Evolutionary conservation across 2,888 invertebrate species (phyloP).

Genomic region (Synanthedon vespiformis): DNA sequence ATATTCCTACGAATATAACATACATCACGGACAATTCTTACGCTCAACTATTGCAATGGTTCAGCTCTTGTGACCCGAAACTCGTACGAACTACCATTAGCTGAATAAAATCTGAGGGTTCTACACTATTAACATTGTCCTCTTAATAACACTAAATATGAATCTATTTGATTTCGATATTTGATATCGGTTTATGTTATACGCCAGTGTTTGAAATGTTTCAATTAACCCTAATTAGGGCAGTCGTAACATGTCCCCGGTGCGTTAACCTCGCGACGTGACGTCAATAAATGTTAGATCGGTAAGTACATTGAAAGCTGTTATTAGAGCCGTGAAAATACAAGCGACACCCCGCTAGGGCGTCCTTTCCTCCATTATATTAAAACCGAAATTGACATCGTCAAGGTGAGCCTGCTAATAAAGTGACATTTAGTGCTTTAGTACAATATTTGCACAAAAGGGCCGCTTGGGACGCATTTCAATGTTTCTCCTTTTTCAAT

Average conservation of each 20-base stretch:
- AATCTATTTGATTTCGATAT: slow-evolving; percentile 1
- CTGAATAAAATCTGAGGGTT: too few relatives aligned
- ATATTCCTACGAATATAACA: too few relatives aligned
- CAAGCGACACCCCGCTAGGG: slow-evolving; percentile 6
- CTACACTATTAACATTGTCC: too few relatives aligned
- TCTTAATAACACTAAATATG: too few relatives aligned
- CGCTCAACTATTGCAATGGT: too few relatives aligned
- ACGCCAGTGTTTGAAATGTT: slow-evolving; percentile 17
- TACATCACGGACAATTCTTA: too few relatives aligned
- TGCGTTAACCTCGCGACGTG: slow-evolving; percentile 23
- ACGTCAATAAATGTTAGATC: slow-evolving; percentile 16
- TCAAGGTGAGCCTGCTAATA: background rate
- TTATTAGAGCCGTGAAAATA: slow-evolving; percentile 29
- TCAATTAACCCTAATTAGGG: slow-evolving; percentile 37
- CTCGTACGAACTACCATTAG: too few relatives aligned
- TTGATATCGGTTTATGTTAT: slow-evolving; percentile 3
- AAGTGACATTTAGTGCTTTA: background rate
- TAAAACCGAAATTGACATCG: slow-evolving; percentile 20
- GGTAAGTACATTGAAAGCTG: slow-evolving; percentile 20
- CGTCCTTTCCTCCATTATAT: slow-evolving; percentile 22
- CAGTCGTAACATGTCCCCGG: slow-evolving; percentile 18
- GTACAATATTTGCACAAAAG: too few relatives aligned
- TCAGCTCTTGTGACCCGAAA: too few relatives aligned
- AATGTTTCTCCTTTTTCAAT: too few relatives aligned
- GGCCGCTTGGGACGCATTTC: too few relatives aligned